phyloP scores from a whole-genome alignment of 2,888 invertebrate genomes.

The Microctonus hyperodae region DNA sequence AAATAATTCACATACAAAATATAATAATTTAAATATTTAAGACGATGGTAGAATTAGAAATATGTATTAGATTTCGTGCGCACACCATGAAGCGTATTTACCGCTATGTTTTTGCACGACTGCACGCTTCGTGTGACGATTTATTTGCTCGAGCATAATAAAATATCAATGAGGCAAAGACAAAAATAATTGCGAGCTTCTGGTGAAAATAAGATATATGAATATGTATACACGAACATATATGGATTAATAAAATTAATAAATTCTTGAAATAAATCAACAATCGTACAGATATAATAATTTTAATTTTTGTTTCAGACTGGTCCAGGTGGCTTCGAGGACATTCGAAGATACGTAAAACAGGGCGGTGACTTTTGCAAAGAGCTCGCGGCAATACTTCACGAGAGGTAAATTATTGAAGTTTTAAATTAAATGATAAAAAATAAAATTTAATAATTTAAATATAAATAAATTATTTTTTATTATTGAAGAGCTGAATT shows the following conservation, averaged over 20 bases:
- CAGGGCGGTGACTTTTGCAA: slow-evolving; percentile 96
- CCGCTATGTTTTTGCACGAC: slow-evolving; percentile 41
- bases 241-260: not conserved
- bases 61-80: slow-evolving; percentile 32
- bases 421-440: not conserved
- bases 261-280: not conserved
- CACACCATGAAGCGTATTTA: slow-evolving; percentile 46
- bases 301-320: slow-evolving; percentile 70
- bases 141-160: slow-evolving; percentile 11
- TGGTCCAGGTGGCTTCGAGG: slow-evolving; percentile 90
- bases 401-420: slow-evolving; percentile 78
- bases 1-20: slow-evolving; percentile 19
- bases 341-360: slow-evolving; percentile 89
- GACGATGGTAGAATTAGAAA: slow-evolving; percentile 33
- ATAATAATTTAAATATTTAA: slow-evolving; percentile 26
- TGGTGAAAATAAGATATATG: not conserved
- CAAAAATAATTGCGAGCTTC: not conserved
- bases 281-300: not conserved
- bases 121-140: slow-evolving; percentile 9
- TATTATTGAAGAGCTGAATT: slow-evolving; percentile 80
- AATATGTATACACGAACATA: too few relatives aligned
- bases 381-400: slow-evolving; percentile 85
- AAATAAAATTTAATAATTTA: not conserved
- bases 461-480: slow-evolving; percentile 4
- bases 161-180: slow-evolving; percentile 1